Conservation (phyloP, 2,113 vertebrate species). For the Platysternon megacephalum region DNA sequence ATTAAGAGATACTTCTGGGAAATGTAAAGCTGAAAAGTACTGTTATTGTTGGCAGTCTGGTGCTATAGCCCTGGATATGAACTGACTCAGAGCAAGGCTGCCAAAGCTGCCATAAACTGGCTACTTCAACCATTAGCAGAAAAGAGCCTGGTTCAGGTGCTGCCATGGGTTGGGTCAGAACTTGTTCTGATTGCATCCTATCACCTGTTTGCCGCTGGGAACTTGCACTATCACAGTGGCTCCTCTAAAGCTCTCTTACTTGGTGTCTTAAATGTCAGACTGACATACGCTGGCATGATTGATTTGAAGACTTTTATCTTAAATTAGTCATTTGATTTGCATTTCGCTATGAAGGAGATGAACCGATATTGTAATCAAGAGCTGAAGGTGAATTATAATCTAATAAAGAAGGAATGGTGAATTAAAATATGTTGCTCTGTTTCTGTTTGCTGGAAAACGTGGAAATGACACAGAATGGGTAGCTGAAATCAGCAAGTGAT, state of each 20-base stretch:
- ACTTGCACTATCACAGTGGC: neutral
- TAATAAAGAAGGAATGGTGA: neutral
- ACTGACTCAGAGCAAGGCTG: neutral
- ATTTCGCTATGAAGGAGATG: neutral
- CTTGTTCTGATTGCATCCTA: neutral
- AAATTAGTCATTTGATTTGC: neutral
- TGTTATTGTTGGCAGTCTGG: neutral
- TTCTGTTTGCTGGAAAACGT: neutral
- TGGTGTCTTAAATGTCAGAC: neutral
- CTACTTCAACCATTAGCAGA: neutral
- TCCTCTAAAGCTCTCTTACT: neutral
- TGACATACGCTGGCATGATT: neutral
- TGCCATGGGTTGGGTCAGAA: neutral
- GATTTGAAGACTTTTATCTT: neutral
- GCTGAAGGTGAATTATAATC: neutral
- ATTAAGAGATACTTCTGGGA: neutral
- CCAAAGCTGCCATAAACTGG: neutral
- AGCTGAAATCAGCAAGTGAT: neutral
- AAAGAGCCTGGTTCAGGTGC: neutral
- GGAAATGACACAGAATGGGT: neutral
- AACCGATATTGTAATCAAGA: neutral
- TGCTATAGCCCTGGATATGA: neutral
- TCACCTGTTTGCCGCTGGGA: neutral
- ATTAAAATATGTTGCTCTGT: neutral
- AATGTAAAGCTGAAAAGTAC: neutral